Evolutionary conservation across 2,797 vertebrate genomes (phyloP).

Genomic region (Sylvilagus floridanus): DNA sequence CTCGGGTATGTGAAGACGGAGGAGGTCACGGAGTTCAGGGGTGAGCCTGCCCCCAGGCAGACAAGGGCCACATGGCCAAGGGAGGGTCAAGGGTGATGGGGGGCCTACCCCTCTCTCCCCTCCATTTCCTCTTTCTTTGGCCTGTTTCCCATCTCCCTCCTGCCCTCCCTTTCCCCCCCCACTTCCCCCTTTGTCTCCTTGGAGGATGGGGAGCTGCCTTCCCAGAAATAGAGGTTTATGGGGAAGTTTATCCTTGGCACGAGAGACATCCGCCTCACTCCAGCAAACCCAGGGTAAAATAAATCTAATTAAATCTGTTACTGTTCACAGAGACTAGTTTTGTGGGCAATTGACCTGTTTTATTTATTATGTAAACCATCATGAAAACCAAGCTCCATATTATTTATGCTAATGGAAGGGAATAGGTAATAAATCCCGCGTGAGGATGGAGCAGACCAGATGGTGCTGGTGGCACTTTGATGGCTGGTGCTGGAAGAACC

Average conservation of each 20-base stretch:
- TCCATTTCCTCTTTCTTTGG: no score
- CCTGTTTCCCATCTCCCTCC: not conserved
- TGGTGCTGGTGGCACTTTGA: slow-evolving; percentile 85
- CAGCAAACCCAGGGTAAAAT: slow-evolving; percentile 81
- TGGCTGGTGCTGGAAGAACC: slow-evolving; percentile 75
- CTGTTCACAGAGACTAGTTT: slow-evolving; percentile 84
- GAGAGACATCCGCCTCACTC: slow-evolving; percentile 77
- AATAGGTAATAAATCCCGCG: slow-evolving; percentile 85
- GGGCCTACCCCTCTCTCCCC: not conserved
- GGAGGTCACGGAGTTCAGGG: no score
- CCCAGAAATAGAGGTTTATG: slow-evolving; percentile 79
- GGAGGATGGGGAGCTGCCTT: slow-evolving; percentile 64
- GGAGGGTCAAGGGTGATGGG: not conserved
- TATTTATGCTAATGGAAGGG: slow-evolving; percentile 88
- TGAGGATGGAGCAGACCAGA: slow-evolving; percentile 85
- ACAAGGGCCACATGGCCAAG: not conserved
- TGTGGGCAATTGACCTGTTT: slow-evolving; percentile 85
- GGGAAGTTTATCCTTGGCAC: slow-evolving; percentile 78
- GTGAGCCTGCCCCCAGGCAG: not conserved
- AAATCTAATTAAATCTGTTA: slow-evolving; percentile 85
- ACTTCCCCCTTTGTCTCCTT: slow-evolving; percentile 32
- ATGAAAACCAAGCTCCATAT: slow-evolving; percentile 86
- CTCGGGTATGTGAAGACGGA: not conserved
- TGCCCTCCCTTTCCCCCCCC: not conserved
- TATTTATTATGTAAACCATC: slow-evolving; percentile 87